Base-by-base conservation (phyloP, 2,888 invertebrate species). In the Tholera decimalis region DNA sequence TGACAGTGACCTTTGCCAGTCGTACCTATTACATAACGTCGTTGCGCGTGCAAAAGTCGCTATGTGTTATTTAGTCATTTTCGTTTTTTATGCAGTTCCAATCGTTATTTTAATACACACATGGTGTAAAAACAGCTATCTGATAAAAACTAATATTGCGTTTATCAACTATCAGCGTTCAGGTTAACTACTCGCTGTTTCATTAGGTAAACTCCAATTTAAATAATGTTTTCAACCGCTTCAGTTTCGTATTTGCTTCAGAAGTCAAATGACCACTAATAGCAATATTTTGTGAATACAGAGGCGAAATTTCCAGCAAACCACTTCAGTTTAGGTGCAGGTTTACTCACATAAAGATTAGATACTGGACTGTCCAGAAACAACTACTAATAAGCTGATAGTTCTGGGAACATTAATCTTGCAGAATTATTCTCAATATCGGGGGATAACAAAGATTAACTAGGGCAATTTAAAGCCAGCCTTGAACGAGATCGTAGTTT, bases 291-390 rank as follows among this genome's bases (percentile, higher is more conserved):
- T 30, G 26, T 44, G 4, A 9, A 26, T 46, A 50, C 37, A 4
- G 15, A 26, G 11, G 33, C 9, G 7, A 11, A 35, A 35, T 43
- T 33, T 7, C 15, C 9, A 24, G 13, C 7, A 8, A 11, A 30
- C 5, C 11, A 20, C 49, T 56, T 68, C 41, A 67, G 67, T 44
- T 50, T 33, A 37, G 20, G 11, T 46, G 28, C 68, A 67, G 26
- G 28, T 28, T 41, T 43, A 50, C 22, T 50, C 20, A 15, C 30
- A 50, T 50, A 54, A 44, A 69, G 68, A 67, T 66, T 66, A 66
- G 43, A 44, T 69, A 66, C 7, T n/a, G 11, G 22, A 8, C 15
- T 44, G 8, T 28, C 26, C 43, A 67, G 39, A 28, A 44, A 26
- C 28, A 30, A n/a, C 13, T 6, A 50, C 20, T 56, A 67, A 44